Evolutionary conservation across 2,797 vertebrate genomes (phyloP), one percentile per base, ranked within the genome.

Genomic region (Accipiter badius): DNA sequence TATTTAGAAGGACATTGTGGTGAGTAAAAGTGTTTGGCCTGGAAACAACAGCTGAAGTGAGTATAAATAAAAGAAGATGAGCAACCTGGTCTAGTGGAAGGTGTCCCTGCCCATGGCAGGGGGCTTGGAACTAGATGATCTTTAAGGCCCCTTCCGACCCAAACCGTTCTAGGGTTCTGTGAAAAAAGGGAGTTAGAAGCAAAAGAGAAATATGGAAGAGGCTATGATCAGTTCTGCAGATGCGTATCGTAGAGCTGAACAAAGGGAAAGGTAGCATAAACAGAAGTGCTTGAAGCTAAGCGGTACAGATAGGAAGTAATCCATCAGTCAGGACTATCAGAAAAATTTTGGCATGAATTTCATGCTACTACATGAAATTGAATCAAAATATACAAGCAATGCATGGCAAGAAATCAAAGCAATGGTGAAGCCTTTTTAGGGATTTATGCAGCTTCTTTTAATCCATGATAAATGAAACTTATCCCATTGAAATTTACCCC

Each of bases 341-440:
- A 71, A 91, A 57, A 88, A 79, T 59, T 82, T 88, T 88, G 92
- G 89, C 91, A 73, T 86, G 29, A 79, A 91, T 95, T 94, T 94
- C 70, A 67, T 88, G 50, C 92, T 90, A 33, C 59, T 70, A 93
- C 66, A 20, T 88, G 72, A 93, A 94, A 95, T 67, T 49, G 24
- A 94, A 87, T 93, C 73, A 91, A 96, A 94, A 94, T 73, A 83
- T 62, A 94, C 89, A 94, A 82, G 85, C 54, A 83, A 25, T 28
- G n/a, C 80, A 74, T 94, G 93, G 94, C 92, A 91, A 84, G 90
- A 86, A 96, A 96, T 93, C 87, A 96, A 94, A 97, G 92, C 55
- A 63, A 40, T 40, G 55, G 19, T 40, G 89, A 90, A 93, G 87
- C 62, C 59, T 96, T 93, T 95, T 81, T 86, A 67, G 86, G 55